Base-by-base conservation (phyloP, 2,888 invertebrate genomes). In the Tenthredo notha region DNA sequence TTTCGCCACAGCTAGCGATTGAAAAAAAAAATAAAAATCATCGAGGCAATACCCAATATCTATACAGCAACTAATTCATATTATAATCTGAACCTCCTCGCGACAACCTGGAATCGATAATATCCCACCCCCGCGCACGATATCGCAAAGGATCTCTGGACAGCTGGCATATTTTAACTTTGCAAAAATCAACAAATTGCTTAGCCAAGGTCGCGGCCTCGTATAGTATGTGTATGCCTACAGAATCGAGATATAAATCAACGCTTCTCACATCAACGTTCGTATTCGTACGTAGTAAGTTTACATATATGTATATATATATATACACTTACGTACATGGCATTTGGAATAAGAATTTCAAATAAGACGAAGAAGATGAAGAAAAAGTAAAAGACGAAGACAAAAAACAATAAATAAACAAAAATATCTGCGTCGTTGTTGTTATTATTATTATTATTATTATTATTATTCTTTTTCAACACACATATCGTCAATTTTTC, bases 81-180 rank as follows among this genome's bases (percentile, higher is more conserved):
- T 25, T 61, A 61, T 25, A 61, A 25, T 9, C 61, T 50, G 54
- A 0, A 54, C 54, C 54, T 7, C 54, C n/a, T n/a, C n/a, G 54
- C 54, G 54, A 54, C 54, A 54, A 54, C n/a, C 54, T 54, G 61
- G 12, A 61, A 61, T 61, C 61, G 61, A 61, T 61, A 61, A 61
- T 67, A 0, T 29, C 67, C 15, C 33, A 4, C 33, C 18, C 33
- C 18, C 29, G 67, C 25, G 67, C 15, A 67, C 33, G 61, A 61
- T 61, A 61, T 72, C 70, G 33, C 9, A 72, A 7, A n/a, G 37
- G 37, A 37, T 74, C 43, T 74, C 74, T 43, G 47, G 40, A 74
- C 74, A 74, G 74, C 74, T 74, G 74, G 74, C n/a, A 74, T 74
- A 74, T 74, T 43, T 74, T 21, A 74, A 74, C 67, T 67, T 67